Evolutionary conservation across 1,140 invertebrate species (phyloP), one percentile per base, ranked within the genome.

Genomic region (Cotesia typhae): DNA sequence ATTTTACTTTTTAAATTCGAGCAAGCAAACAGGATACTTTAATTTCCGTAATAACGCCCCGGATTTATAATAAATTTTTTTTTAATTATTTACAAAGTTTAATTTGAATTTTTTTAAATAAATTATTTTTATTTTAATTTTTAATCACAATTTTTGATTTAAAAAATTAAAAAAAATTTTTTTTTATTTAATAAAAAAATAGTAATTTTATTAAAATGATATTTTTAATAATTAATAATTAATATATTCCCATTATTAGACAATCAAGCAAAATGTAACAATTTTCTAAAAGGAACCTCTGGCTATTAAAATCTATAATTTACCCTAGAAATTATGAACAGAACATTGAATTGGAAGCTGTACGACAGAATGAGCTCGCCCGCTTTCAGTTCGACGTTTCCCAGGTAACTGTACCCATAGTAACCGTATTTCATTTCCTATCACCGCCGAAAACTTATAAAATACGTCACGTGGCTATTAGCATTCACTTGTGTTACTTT

Each of bases 331-430:
- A 60, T 4, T 14, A 1, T 57, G 20, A 14, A 57, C 20, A 28
- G 14, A 14, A 57, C 17, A 57, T 57, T 14, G 10, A 57, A 28
- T 35, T 35, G 28, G 10, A 37, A 36, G 9, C 4, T n/a, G 36
- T 63, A 63, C 6, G 17, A 47, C 10, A 47, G 10, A 47, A 2
- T 28, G 28, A 28, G 28, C 28, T 2, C 1, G 28, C 28, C 28
- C 28, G 28, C 28, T 1, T 28, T 28, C 28, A 28, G 3, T 28
- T 28, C 6, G 7, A 72, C 74, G 80, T 82, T 81, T 77, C 80
- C 80, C 80, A 82, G 81, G 81, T 82, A 81, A 82, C 80, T 76
- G 78, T 81, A 78, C 76, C 79, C 79, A 81, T 82, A 76, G 81
- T 75, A 81, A 82, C 80, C 78, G 74, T 38, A 59, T 65, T 72